Percentiles rank a stretch among this genome's conserved stretches.
These are phyloP conservation scores for Porites rus DNA, from an alignment of 92 coral and sea anemone species.

Conservation along the genomic window DNA sequence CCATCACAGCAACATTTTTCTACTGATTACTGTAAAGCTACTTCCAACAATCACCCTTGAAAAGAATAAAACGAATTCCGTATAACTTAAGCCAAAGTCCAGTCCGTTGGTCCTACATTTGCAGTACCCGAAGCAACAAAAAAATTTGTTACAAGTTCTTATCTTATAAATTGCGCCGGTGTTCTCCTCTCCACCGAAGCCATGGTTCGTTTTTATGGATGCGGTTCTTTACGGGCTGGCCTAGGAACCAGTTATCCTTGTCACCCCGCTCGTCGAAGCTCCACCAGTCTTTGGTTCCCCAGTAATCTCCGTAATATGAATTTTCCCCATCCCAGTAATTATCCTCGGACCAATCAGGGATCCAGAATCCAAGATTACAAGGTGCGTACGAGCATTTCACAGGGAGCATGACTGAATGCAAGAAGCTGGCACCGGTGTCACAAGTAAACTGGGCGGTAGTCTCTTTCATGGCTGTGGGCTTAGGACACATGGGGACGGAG, in stretches of 20 bases:
- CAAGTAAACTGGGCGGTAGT: constrained; percentile 53
- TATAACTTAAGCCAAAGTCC: background rate
- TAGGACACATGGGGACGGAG: constrained; percentile 59
- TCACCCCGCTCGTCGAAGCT: constrained; percentile 17
- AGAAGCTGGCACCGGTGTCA: constrained; percentile 49
- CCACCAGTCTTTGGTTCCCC: constrained; percentile 68
- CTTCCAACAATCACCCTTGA: background rate
- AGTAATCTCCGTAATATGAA: constrained; percentile 25
- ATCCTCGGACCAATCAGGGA: constrained; percentile 49
- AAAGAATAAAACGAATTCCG: background rate
- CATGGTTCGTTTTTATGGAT: background rate
- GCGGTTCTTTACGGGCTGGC: background rate
- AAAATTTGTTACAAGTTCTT: background rate
- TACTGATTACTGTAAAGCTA: too few relatives aligned
- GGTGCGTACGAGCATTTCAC: constrained; percentile 56
- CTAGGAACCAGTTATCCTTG: constrained; percentile 47
- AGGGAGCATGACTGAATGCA: constrained; percentile 35
- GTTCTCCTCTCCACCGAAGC: background rate
- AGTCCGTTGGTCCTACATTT: background rate
- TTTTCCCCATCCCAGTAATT: constrained; percentile 50
- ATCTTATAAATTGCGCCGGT: constrained; percentile 17
- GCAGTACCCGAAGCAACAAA: background rate
- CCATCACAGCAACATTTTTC: too few relatives aligned
- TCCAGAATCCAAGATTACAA: constrained; percentile 48
- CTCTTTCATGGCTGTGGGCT: constrained; percentile 25